Conservation (phyloP, 2,888 invertebrate species). For the Panorpa germanica region DNA sequence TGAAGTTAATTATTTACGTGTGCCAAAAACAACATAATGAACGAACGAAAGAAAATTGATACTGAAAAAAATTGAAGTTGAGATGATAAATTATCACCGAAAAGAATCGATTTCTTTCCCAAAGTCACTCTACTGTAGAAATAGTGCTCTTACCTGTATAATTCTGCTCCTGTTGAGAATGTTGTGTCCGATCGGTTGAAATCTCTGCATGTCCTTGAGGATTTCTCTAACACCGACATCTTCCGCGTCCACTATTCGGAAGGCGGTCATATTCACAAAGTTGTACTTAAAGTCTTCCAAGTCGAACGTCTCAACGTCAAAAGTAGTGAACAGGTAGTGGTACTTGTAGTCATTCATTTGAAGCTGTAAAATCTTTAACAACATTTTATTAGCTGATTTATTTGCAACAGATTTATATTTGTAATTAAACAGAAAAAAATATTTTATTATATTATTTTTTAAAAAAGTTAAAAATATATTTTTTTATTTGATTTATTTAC, state of each 20-base stretch:
- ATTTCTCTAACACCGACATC: constrained; percentile 44
- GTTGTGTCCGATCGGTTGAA: constrained; percentile 31
- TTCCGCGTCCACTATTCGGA: constrained; percentile 49
- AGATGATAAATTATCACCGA: no score
- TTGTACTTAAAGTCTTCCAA: constrained; percentile 56
- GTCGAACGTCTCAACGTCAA: constrained; percentile 46
- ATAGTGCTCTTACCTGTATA: constrained; percentile 29
- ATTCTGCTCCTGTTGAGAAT: constrained; percentile 37
- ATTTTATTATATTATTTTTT: no score
- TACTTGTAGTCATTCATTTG: constrained; percentile 76
- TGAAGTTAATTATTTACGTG: no score
- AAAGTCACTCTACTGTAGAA: background rate
- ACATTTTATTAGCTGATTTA: constrained; percentile 6
- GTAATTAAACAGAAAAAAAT: background rate
- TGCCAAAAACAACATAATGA: no score
- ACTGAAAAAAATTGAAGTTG: no score
- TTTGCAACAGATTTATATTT: constrained; percentile 2
- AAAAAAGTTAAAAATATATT: no score
- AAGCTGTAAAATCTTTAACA: constrained; percentile 50
- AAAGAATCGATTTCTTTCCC: background rate
- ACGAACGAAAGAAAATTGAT: no score
- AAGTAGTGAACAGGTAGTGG: constrained; percentile 63
- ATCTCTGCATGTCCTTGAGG: constrained; percentile 50
- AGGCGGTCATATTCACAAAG: constrained; percentile 57
- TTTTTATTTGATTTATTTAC: no score